Percentiles rank a stretch among this genome's conserved stretches.
Evolutionary conservation across 2,888 invertebrate species (phyloP).

Genomic region (Caenorhabditis afra): DNA sequence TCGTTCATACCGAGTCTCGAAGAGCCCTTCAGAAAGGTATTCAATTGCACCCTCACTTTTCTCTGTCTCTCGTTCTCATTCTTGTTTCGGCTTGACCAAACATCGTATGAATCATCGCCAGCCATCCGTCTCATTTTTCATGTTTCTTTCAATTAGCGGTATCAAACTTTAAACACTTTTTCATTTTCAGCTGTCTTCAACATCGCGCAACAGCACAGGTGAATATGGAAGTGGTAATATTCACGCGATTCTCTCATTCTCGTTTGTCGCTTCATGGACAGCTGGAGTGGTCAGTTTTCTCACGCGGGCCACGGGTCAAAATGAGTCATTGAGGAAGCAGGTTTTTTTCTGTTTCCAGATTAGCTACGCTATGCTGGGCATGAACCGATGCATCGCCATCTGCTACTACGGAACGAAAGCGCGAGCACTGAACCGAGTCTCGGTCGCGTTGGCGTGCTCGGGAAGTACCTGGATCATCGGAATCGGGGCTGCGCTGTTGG

Average conservation of each 20-base stretch:
- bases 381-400: slow-evolving; percentile 78
- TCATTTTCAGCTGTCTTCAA: background rate
- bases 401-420: slow-evolving; percentile 79
- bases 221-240: slow-evolving; percentile 36
- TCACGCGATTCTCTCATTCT: slow-evolving; percentile 67
- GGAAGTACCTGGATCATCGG: slow-evolving; percentile 76
- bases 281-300: slow-evolving; percentile 73
- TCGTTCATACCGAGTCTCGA: slow-evolving; percentile 49
- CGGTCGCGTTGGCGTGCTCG: slow-evolving; percentile 74
- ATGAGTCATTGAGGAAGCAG: slow-evolving; percentile 12
- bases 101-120: no score
- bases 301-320: background rate
- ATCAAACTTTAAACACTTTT: background rate
- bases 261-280: slow-evolving; percentile 77
- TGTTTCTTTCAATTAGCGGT: background rate
- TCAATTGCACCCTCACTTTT: no score
- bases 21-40: slow-evolving; percentile 36
- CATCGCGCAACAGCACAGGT: slow-evolving; percentile 32
- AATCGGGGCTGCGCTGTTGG: slow-evolving; percentile 68
- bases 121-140: no score
- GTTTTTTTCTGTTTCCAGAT: slow-evolving; percentile 61
- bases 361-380: slow-evolving; percentile 69
- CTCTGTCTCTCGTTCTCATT: no score
- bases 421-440: slow-evolving; percentile 73
- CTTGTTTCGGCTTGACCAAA: no score